Evolutionary conservation across 2,797 vertebrate species (phyloP), one percentile per base, ranked within the genome.

Genomic region (Gymnoscopelus microlampas): DNA sequence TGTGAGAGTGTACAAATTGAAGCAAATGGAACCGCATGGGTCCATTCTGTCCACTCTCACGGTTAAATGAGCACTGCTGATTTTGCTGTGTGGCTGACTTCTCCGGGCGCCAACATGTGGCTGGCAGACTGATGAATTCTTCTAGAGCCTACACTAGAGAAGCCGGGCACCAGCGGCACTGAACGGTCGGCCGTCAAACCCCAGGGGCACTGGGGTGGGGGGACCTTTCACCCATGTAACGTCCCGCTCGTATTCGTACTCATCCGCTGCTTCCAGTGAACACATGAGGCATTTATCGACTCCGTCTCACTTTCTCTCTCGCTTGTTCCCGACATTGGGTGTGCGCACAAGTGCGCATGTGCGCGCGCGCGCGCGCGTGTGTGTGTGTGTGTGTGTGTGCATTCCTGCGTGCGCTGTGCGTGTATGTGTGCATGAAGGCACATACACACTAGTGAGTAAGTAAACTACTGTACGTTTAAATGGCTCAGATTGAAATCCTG

Each of bases 251-350:
- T 85, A 91, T 93, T 92, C 90, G 83, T 89, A 86, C 84, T 67
- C 61, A 68, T 67, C 72, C 63, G 91, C 82, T 73, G 84, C 81
- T 80, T 70, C 76, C 87, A 49, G 85, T 87, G 83, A 89, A 92
- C 88, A 89, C 74, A 89, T 92, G 91, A 54, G 80, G 81, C 79
- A 91, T 93, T 92, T 91, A 68, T 77, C 86, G 65, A 23, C 76
- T 83, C 72, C 55, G 11, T 23, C 4, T 35, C 39, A 56, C 26
- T 61, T 48, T 6, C 49, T 35, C 39, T 12, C 54, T 76, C 48
- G 56, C 58, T 59, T 2, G 56, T 5, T 4, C 0, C 60, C 24
- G 13, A n/a, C 26, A 4, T 0, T 58, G 15, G 64, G 32, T 15
- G 39, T 6, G 4, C 50, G 58, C 39, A 15, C 62, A 19, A 23